These are phyloP conservation scores for Drosophila atripex DNA, from an alignment of 2,888 invertebrate species.

Conservation along the genomic window DNA sequence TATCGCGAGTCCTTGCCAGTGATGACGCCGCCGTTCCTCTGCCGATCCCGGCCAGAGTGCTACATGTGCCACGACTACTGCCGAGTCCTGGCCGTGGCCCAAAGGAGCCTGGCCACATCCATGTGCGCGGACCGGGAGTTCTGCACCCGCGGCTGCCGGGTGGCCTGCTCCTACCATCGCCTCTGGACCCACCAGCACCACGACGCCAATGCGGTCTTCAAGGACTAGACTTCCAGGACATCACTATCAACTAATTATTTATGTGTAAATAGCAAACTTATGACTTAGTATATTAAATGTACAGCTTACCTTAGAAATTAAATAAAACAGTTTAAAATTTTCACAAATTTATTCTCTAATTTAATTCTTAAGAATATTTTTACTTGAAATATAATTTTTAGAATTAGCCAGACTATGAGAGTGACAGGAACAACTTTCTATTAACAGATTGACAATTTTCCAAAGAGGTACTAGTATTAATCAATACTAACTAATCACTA, in stretches of 20 bases:
- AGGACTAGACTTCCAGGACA: conserved; percentile 9
- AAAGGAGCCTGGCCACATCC: conserved; percentile 55
- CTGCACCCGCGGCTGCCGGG: conserved; percentile 69
- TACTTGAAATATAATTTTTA: conserved; percentile 2
- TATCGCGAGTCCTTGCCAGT: conserved; percentile 42
- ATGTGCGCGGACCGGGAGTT: conserved; percentile 70
- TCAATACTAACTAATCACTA: no score
- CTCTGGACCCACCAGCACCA: conserved; percentile 15
- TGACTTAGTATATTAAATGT: conserved; percentile 1
- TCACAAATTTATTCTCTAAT: no score
- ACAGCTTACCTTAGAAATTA: conserved; percentile 5
- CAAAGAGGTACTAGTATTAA: no score
- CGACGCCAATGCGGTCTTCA: conserved; percentile 29
- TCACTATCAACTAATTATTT: neutral
- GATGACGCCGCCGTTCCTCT: conserved; percentile 33
- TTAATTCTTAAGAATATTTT: no score
- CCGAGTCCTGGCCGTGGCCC: conserved; percentile 60
- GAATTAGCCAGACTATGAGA: no score
- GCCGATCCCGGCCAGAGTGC: conserved; percentile 65
- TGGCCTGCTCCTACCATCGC: conserved; percentile 62
- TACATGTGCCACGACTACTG: conserved; percentile 76
- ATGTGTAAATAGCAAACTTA: conserved; percentile 14
- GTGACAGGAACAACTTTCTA: no score
- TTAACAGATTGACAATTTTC: no score
- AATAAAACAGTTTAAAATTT: no score